Evolutionary conservation across 2,113 vertebrate genomes (phyloP).

Genomic region (Eupsittula cactorum): DNA sequence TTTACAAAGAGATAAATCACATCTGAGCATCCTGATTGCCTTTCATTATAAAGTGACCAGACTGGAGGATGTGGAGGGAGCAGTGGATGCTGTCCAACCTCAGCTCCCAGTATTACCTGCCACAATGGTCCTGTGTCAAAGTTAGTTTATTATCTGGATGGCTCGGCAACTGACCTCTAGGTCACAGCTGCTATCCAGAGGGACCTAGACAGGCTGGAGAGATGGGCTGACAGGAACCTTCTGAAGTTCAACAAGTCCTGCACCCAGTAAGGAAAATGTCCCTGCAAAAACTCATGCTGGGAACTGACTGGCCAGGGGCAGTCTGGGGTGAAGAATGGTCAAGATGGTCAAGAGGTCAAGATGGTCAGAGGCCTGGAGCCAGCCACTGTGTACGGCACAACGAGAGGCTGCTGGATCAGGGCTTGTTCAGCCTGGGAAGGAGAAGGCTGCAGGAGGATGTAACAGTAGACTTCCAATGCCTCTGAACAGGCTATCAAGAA

Average conservation of each 20-base stretch:
- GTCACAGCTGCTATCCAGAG: neutral
- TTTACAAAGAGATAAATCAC: neutral
- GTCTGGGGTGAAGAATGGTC: neutral
- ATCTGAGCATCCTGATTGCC: neutral
- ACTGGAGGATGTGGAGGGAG: neutral
- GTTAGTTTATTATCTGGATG: neutral
- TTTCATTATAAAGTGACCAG: no score
- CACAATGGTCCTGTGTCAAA: neutral
- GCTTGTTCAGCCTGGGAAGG: neutral
- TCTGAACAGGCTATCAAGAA: neutral
- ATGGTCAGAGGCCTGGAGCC: neutral
- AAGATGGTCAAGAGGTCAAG: neutral
- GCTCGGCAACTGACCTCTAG: neutral
- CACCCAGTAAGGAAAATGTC: fast-evolving
- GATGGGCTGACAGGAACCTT: neutral
- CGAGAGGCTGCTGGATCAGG: neutral
- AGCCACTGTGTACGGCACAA: fast-evolving
- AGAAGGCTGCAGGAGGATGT: neutral
- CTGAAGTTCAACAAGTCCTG: neutral
- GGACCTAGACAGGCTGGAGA: neutral
- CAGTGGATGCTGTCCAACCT: neutral
- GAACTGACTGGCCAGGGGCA: neutral
- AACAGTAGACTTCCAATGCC: neutral
- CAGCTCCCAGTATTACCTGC: neutral
- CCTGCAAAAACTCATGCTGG: neutral